These are phyloP conservation scores for Eufriesea mexicana DNA, from an alignment of 1,140 invertebrate genomes.

Conservation along the genomic window DNA sequence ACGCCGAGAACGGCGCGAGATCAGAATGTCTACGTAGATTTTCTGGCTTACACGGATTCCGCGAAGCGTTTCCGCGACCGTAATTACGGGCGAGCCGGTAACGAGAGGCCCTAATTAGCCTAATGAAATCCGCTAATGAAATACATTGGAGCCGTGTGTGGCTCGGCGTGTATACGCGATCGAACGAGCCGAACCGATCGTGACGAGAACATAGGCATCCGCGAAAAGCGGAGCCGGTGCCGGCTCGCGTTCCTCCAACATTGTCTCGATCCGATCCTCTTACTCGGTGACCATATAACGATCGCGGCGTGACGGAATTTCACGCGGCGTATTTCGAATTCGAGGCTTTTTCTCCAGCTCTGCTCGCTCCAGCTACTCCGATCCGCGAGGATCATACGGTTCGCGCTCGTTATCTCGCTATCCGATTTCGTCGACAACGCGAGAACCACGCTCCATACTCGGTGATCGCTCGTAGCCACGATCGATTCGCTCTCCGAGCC, in stretches of 20 bases:
- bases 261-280: conserved; percentile 1
- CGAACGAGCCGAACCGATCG: conserved; percentile 23
- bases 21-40: conserved; percentile 41
- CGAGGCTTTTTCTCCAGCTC: not conserved
- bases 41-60: conserved; percentile 58
- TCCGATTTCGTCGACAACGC: too few relatives aligned
- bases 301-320: conserved; percentile 15
- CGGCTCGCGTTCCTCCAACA: not conserved
- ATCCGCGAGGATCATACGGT: too few relatives aligned
- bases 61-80: conserved; percentile 60
- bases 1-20: not conserved
- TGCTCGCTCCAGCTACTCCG: not conserved
- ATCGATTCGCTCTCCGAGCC: not conserved
- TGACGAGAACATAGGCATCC: not conserved
- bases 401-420: too few relatives aligned
- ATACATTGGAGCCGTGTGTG: conserved; percentile 26
- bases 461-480: too few relatives aligned
- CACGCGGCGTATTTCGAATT: conserved; percentile 9
- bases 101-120: conserved; percentile 61
- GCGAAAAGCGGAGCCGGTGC: not conserved
- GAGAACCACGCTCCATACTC: too few relatives aligned
- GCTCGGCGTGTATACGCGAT: not conserved
- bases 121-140: conserved; percentile 66
- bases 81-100: conserved; percentile 60
- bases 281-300: conserved; percentile 27